Evolutionary conservation across 2,797 vertebrate species (phyloP), one percentile per base, ranked within the genome.

Genomic region (Yasuhikotakia modesta): DNA sequence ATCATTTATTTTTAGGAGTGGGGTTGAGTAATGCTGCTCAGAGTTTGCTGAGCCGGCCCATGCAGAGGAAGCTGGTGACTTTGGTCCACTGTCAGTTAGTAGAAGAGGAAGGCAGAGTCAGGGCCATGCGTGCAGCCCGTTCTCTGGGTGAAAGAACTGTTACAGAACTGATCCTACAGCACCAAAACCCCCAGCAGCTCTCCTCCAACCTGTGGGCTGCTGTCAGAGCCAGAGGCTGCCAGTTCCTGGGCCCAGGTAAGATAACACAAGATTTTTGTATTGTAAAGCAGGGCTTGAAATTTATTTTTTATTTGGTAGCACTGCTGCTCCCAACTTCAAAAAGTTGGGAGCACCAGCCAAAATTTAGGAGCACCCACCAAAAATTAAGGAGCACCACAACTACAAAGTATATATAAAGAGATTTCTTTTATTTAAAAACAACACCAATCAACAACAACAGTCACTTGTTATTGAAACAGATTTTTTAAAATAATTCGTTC

Each of bases 151-250:
- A 99, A 89, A 92, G 98, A 50, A 99, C 98, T 0, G 98, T 99
- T 85, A 99, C 97, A 0, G 98, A 99, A 79, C 97, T 99, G 86
- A 99, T 99, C 87, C 93, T 99, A 71, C 97, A 99, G 89, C 98
- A 99, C 84, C 98, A 99, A 88, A 99, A 99, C 81, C 97, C 97
- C 52, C 97, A 99, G 87, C 98, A 99, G 81, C 96, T 99, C 66
- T 99, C 97, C 39, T 99, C 98, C 71, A 99, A 99, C 83, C 94
- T 99, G 67, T 99, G 98, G 98, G 97, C 98, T 21, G 97, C 98
- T 4, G 97, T 99, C 52, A 95, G 98, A 80, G 97, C 98, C 60
- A 92, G 98, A 52, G 98, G 97, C 21, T 99, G 98, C 89, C 98
- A 99, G 89, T 99, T 99, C 87, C 95, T 99, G 14, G 98, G 98